Conservation (phyloP, 2,113 vertebrate genomes). For the Myrmecobius fasciatus region DNA sequence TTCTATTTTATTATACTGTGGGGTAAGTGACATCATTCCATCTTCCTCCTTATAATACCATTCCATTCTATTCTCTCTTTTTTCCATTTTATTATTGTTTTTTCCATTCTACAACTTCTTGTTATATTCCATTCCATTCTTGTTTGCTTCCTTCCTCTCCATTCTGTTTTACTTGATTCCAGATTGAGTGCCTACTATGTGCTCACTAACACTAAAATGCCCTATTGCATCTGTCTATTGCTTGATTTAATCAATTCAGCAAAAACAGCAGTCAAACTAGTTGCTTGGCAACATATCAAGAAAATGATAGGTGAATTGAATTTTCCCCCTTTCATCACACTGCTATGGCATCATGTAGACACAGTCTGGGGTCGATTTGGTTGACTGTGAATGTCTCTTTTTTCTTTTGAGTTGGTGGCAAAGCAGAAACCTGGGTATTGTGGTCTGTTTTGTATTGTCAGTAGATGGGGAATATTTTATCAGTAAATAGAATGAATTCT, state of each 20-base stretch:
- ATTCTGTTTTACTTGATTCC: background rate
- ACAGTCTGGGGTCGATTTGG: background rate
- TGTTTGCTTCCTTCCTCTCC: background rate
- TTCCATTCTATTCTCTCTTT: background rate
- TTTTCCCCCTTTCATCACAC: background rate
- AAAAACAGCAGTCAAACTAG: background rate
- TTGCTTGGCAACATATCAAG: background rate
- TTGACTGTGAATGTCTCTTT: background rate
- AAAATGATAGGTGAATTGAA: background rate
- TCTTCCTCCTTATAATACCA: background rate
- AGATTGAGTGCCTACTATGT: background rate
- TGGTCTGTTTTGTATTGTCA: constrained; percentile 38
- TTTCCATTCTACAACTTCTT: background rate
- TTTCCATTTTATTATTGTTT: background rate
- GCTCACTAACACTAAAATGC: background rate
- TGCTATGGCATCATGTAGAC: background rate
- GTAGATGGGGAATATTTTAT: constrained; percentile 17
- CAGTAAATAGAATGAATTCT: constrained; percentile 14
- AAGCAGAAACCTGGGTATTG: constrained; percentile 34
- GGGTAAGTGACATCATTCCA: background rate
- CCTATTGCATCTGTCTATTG: background rate
- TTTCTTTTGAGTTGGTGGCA: background rate
- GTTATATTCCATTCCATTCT: background rate
- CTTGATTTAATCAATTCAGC: background rate
- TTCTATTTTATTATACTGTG: background rate